Evolutionary conservation across 1,140 invertebrate genomes (phyloP).

Genomic region (Drosophila tsacasi): DNA sequence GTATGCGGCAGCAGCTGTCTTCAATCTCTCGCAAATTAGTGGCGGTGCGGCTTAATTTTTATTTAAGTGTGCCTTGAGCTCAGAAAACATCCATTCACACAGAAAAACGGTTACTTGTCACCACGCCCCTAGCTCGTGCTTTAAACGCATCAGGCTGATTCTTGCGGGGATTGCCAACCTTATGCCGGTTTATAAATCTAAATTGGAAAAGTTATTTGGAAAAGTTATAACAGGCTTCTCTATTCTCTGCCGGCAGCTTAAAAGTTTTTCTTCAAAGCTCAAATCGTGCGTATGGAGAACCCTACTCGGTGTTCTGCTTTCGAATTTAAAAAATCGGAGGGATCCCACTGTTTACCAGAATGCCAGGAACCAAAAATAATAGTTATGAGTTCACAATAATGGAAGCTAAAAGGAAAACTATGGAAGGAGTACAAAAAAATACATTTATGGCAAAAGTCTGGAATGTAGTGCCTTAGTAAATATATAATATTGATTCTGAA

Average conservation of each 20-base stretch:
- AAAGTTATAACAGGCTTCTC: constrained; percentile 3
- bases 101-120: constrained; percentile 1
- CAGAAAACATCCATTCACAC: constrained; percentile 9
- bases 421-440: not conserved
- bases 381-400: not conserved
- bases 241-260: constrained; percentile 13
- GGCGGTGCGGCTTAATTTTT: constrained; percentile 20
- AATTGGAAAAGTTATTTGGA: constrained; percentile 61
- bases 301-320: no score
- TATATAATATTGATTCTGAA: no score
- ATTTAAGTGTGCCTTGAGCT: no score
- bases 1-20: constrained; percentile 6
- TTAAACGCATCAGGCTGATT: constrained; percentile 5
- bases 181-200: constrained; percentile 53
- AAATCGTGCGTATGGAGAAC: not conserved
- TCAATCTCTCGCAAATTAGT: constrained; percentile 40
- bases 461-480: no score
- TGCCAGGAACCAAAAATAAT: not conserved
- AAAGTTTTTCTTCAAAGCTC: constrained; percentile 35
- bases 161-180: constrained; percentile 14
- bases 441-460: no score
- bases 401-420: not conserved
- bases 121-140: not conserved
- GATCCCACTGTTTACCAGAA: not conserved
- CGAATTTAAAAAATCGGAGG: not conserved